Percentiles rank a stretch among this genome's conserved stretches.
phyloP scores from a whole-genome alignment of 1,140 invertebrate species.

The Ericerus pela region DNA sequence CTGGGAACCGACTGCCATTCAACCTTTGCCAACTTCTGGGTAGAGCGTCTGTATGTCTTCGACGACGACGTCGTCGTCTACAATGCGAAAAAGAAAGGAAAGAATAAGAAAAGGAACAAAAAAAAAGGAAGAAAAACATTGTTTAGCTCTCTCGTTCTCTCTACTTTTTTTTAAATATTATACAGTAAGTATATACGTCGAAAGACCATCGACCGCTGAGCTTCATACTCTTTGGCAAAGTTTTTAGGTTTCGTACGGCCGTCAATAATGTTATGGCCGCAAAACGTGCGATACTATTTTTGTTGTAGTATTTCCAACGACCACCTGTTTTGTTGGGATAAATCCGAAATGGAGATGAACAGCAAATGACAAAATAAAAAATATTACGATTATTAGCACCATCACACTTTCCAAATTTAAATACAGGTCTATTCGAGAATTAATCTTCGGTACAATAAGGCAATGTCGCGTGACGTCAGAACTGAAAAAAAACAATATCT shows the following conservation, averaged over 20 bases:
- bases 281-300: background rate
- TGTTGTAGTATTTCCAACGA: too few relatives aligned
- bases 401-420: too few relatives aligned
- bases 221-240: slow-evolving; percentile 2
- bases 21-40: slow-evolving; percentile 4
- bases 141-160: too few relatives aligned
- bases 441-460: too few relatives aligned
- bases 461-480: too few relatives aligned
- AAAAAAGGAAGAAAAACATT: too few relatives aligned
- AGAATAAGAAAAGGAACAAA: too few relatives aligned
- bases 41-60: background rate
- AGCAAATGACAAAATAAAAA: too few relatives aligned
- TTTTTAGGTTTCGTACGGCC: background rate
- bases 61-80: background rate
- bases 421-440: too few relatives aligned
- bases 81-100: background rate
- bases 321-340: slow-evolving; percentile 6
- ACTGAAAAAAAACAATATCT: too few relatives aligned
- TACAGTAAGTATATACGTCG: background rate
- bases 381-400: too few relatives aligned
- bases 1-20: slow-evolving; percentile 10
- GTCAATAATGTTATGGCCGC: background rate
- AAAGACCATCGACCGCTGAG: slow-evolving; percentile 1
- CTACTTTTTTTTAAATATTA: background rate
- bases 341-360: too few relatives aligned